A percentile compares a stretch with the other conserved stretches of the same genome.
These are phyloP conservation scores for Microctonus hyperodae DNA, from an alignment of 2,888 invertebrate genomes.

Conservation along the genomic window DNA sequence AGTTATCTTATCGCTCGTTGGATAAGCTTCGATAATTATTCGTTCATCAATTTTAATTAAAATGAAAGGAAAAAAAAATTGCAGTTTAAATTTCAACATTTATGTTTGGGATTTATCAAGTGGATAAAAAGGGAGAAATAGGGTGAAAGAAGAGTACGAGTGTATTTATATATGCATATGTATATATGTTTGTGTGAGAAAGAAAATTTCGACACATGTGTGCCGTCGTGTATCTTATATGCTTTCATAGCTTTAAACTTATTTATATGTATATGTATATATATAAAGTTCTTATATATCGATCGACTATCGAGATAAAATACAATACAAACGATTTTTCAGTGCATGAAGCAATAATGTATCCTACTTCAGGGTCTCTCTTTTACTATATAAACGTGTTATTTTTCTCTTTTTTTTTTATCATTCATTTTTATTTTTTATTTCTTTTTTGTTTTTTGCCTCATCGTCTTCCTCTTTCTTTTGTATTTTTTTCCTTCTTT, in stretches of 20 bases:
- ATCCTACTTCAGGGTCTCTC: slow-evolving; percentile 36
- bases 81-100: slow-evolving; percentile 12
- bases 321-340: slow-evolving; percentile 19
- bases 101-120: slow-evolving; percentile 11
- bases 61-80: neutral
- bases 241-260: slow-evolving; percentile 5
- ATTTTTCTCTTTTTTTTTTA: slow-evolving; percentile 1
- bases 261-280: slow-evolving; percentile 5
- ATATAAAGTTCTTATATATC: slow-evolving; percentile 26
- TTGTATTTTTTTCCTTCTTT: slow-evolving; percentile 9
- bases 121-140: neutral
- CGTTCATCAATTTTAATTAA: slow-evolving; percentile 33
- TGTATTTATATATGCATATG: neutral
- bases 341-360: slow-evolving; percentile 37
- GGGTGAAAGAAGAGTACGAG: neutral
- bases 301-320: slow-evolving; percentile 27
- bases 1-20: slow-evolving; percentile 48
- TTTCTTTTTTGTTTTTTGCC: slow-evolving; percentile 7
- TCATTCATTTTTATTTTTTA: neutral
- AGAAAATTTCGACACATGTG: neutral
- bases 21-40: slow-evolving; percentile 56
- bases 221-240: slow-evolving; percentile 1
- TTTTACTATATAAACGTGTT: neutral
- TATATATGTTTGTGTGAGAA: neutral
- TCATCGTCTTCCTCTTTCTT: neutral